These are phyloP conservation scores for Tillus elongatus DNA, from an alignment of 2,888 invertebrate species.

Conservation along the genomic window DNA sequence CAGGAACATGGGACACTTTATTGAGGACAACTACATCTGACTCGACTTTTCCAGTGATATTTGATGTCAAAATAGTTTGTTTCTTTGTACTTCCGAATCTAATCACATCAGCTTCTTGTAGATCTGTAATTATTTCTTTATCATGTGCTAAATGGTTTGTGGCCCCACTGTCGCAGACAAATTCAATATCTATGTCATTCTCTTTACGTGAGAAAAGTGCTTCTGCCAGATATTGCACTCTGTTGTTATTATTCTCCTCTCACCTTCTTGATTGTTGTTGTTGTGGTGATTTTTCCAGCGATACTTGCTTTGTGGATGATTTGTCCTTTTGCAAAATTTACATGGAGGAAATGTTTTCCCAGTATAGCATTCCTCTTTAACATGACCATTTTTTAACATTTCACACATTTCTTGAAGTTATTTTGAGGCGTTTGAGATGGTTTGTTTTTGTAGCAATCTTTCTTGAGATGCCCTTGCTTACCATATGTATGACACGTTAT, in stretches of 20 bases:
- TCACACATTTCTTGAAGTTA: too few relatives aligned
- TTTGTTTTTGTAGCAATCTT: slow-evolving; percentile 4
- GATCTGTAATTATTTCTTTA: slow-evolving; percentile 4
- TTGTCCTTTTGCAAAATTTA: too few relatives aligned
- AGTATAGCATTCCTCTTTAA: background rate
- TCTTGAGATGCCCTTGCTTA: background rate
- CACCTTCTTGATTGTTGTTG: too few relatives aligned
- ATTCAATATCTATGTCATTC: background rate
- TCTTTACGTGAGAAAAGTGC: background rate
- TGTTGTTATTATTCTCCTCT: slow-evolving; percentile 4
- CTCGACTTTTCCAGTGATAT: slow-evolving; percentile 5
- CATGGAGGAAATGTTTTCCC: too few relatives aligned
- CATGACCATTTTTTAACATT: slow-evolving; percentile 5
- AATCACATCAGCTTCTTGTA: background rate
- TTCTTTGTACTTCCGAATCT: background rate
- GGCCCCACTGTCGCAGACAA: slow-evolving; percentile 7
- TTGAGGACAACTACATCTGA: background rate
- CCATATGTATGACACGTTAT: background rate
- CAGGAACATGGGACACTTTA: slow-evolving; percentile 1
- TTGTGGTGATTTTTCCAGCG: too few relatives aligned
- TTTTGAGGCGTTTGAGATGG: too few relatives aligned
- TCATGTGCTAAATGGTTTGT: slow-evolving; percentile 2
- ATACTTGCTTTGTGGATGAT: too few relatives aligned
- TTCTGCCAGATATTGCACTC: background rate
- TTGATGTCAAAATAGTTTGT: background rate